phyloP scores from a whole-genome alignment of 2,113 vertebrate genomes.

The Sinocyclocheilus rhinocerous region DNA sequence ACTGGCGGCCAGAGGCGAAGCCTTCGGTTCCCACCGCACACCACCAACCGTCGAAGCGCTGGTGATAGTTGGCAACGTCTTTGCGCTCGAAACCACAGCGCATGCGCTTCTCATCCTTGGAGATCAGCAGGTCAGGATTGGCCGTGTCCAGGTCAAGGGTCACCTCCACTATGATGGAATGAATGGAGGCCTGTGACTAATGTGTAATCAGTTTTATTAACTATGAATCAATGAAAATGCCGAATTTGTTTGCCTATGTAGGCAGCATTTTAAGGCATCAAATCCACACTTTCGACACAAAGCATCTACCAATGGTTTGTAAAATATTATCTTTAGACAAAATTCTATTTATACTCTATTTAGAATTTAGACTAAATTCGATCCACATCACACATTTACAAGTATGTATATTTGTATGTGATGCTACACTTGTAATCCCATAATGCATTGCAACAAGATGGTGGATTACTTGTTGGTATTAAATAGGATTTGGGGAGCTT shows the following conservation, averaged over 20 bases:
- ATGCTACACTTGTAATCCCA: background rate
- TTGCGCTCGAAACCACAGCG: slow-evolving; percentile 84
- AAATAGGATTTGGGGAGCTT: background rate
- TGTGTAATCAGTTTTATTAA: background rate
- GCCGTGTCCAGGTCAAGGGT: slow-evolving; percentile 76
- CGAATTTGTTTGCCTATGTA: background rate
- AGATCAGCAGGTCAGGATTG: slow-evolving; percentile 84
- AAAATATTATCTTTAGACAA: background rate
- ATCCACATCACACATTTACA: too few relatives aligned
- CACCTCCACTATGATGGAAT: slow-evolving; percentile 79
- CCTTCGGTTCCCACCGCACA: slow-evolving; percentile 76
- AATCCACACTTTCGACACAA: too few relatives aligned
- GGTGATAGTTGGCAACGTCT: slow-evolving; percentile 76
- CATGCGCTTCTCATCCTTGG: slow-evolving; percentile 83
- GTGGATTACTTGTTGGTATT: background rate
- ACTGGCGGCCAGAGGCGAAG: slow-evolving; percentile 74
- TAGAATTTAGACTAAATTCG: too few relatives aligned
- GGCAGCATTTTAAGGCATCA: background rate
- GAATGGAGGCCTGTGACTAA: background rate
- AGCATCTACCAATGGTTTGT: too few relatives aligned
- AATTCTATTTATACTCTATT: background rate
- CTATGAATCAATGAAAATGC: background rate
- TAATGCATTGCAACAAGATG: background rate
- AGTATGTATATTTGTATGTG: background rate
- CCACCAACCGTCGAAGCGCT: slow-evolving; percentile 77